Evolutionary conservation across 2,888 invertebrate genomes (phyloP), one percentile per base, ranked within the genome.

Genomic region (Spisula subtruncata): DNA sequence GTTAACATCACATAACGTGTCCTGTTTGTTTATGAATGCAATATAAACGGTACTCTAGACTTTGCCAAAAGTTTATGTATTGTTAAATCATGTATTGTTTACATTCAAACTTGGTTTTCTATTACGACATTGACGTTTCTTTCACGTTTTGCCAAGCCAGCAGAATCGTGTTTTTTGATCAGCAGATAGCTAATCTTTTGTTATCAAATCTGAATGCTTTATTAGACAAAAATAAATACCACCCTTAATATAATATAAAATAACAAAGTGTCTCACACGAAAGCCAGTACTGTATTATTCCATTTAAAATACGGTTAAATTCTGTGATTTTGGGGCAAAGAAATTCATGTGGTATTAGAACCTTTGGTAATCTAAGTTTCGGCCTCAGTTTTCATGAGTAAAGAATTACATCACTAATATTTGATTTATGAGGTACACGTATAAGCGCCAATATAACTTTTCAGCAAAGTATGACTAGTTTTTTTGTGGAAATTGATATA

Each of bases 141-240:
- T 12, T 79, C 48, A 79, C 54, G 75, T 79, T 29, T 66, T 85
- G 60, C 51, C 51, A 51, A 85, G n/a, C n/a, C 71, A 87, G 35
- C 35, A 29, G 35, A 51, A 82, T 75, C 75, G 32, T 71, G 71
- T 32, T 86, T n/a, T 86, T 81, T 25, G 60, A 51, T 51, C 41
- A 60, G 81, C 81, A 81, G 81, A 87, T 82, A 75, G 16, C 79
- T 12, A 85, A 87, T 90, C 85, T 35, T 81, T 87, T 81, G 85
- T 87, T 81, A 90, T 87, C 90, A 90, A 81, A 90, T 85, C 87
- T 87, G 54, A 80, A 87, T 51, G 87, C 87, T 90, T 90, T 82
- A 90, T 85, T 90, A 81, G 82, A 32, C 46, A 25, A 85, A 46
- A 81, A 90, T 83, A 85, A 85, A 85, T 79, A 66, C 25, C n/a